phyloP scores from a whole-genome alignment of 2,888 invertebrate genomes.

The Limnephilus lunatus region DNA sequence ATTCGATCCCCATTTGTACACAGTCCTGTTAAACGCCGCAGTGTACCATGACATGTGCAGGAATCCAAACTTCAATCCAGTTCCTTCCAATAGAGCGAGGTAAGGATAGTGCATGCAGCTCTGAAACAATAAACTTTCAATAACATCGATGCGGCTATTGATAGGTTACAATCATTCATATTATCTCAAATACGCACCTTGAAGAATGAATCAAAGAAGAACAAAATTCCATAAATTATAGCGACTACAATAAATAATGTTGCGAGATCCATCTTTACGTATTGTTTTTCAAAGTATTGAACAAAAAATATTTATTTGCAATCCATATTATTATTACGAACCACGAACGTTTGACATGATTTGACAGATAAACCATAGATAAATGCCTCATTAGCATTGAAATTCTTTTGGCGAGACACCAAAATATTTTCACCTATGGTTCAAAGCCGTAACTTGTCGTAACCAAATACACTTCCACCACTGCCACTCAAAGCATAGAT shows the following conservation, averaged over 20 bases:
- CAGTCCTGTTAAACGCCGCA: conserved; percentile 85
- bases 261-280: conserved; percentile 80
- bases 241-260: conserved; percentile 80
- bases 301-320: conserved; percentile 50
- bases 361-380: conserved; percentile 44
- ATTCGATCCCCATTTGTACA: conserved; percentile 85
- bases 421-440: neutral
- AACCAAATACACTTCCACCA: too few relatives aligned
- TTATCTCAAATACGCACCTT: conserved; percentile 77
- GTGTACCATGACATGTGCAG: conserved; percentile 88
- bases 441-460: too few relatives aligned
- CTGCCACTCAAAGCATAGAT: neutral
- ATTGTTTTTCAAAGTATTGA: conserved; percentile 16
- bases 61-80: conserved; percentile 85
- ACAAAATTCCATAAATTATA: conserved; percentile 82
- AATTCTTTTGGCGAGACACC: neutral
- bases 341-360: neutral
- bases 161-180: neutral
- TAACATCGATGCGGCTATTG: conserved; percentile 31
- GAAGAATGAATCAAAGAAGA: conserved; percentile 90
- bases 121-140: conserved; percentile 75
- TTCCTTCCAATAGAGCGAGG: conserved; percentile 85
- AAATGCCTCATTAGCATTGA: neutral
- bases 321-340: conserved; percentile 24
- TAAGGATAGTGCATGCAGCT: conserved; percentile 91